Percentiles rank a stretch among this genome's conserved stretches.
Conservation (phyloP, 1,140 invertebrate species). For the Aphelenchoides besseyi region DNA sequence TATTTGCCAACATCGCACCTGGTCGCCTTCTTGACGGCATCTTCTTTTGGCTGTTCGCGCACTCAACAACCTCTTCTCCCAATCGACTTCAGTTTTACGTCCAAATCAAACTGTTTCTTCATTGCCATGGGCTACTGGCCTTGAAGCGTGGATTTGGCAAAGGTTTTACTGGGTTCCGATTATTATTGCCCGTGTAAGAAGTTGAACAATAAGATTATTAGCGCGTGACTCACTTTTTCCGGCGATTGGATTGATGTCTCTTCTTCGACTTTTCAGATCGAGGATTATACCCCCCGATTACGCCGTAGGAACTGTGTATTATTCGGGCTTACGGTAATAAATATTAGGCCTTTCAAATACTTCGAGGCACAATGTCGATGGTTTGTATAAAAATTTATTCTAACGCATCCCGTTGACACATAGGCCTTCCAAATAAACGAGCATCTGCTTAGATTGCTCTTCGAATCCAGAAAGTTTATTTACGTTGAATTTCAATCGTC, state of each 20-base stretch:
- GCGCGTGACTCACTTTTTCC: not conserved
- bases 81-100: too few relatives aligned
- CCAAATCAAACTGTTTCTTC: too few relatives aligned
- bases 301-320: not conserved
- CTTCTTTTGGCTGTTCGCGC: not conserved
- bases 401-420: not conserved
- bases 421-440: not conserved
- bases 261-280: not conserved
- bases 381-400: conserved; percentile 4
- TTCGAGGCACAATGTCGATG: not conserved
- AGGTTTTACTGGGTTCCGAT: too few relatives aligned
- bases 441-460: not conserved
- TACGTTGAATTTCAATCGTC: not conserved
- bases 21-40: too few relatives aligned
- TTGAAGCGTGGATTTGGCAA: too few relatives aligned
- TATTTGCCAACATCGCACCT: not conserved
- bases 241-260: not conserved
- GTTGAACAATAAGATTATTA: not conserved
- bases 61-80: too few relatives aligned
- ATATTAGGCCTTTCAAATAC: not conserved
- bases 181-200: too few relatives aligned
- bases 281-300: not conserved
- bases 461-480: not conserved
- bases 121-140: too few relatives aligned
- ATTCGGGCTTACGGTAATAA: not conserved